phyloP scores from a whole-genome alignment of 1,140 invertebrate species.

The Parasteatoda tepidariorum region DNA sequence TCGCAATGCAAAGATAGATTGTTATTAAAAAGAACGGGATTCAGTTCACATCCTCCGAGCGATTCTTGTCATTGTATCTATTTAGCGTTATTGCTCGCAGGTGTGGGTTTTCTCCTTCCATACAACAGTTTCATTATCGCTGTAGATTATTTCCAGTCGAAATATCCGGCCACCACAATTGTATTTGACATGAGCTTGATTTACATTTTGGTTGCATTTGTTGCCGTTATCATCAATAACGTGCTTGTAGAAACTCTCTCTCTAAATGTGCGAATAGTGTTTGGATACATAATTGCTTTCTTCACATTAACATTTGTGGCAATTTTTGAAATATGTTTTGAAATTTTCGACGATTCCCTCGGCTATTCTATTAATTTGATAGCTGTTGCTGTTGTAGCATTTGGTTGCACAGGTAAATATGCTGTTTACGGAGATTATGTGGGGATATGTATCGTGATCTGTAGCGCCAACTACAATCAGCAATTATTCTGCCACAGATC shows the following conservation, averaged over 20 bases:
- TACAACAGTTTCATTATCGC: conserved; percentile 77
- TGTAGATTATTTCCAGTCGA: conserved; percentile 72
- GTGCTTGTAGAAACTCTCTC: conserved; percentile 84
- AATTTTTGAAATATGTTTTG: conserved; percentile 85
- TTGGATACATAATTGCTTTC: conserved; percentile 87
- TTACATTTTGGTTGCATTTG: conserved; percentile 87
- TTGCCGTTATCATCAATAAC: conserved; percentile 87
- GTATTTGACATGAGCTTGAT: conserved; percentile 92
- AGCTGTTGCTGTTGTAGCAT: conserved; percentile 84
- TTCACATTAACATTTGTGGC: conserved; percentile 84
- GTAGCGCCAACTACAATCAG: too few species aligned
- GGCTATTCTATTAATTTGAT: conserved; percentile 85
- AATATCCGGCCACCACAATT: conserved; percentile 85
- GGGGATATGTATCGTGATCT: too few species aligned
- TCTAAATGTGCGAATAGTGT: conserved; percentile 84
- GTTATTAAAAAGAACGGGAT: not conserved
- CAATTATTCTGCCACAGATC: too few species aligned
- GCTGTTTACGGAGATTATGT: too few species aligned
- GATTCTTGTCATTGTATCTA: conserved; percentile 79
- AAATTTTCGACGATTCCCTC: conserved; percentile 78
- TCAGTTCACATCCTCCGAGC: conserved; percentile 57
- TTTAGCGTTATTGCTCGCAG: conserved; percentile 82
- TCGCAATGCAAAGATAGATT: conserved; percentile 10
- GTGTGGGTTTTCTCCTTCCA: conserved; percentile 89
- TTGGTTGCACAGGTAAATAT: conserved; percentile 83